A percentile compares a stretch with the other conserved stretches of the same genome.
Conservation (phyloP, 2,888 invertebrate genomes). For the Lithophane ornitopus region DNA sequence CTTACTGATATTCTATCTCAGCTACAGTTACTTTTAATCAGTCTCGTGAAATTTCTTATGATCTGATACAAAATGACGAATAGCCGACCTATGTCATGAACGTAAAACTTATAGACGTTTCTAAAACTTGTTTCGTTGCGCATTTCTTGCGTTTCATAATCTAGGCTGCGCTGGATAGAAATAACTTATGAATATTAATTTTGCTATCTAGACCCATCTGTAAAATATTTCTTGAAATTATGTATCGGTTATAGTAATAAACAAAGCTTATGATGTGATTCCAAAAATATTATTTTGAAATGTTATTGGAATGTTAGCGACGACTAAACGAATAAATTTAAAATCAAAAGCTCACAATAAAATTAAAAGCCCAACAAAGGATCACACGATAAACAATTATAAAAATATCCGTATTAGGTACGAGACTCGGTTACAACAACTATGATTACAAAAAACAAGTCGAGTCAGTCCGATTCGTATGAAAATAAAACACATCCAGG, state of each 20-base stretch:
- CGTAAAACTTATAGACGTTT: constrained; percentile 40
- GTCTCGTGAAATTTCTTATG: constrained; percentile 56
- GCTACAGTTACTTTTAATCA: constrained; percentile 63
- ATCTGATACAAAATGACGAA: constrained; percentile 60
- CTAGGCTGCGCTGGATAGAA: constrained; percentile 47
- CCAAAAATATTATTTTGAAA: constrained; percentile 43
- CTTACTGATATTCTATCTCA: constrained; percentile 64
- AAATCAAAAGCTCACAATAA: constrained; percentile 53
- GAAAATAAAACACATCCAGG: constrained; percentile 88
- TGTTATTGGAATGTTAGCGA: constrained; percentile 46
- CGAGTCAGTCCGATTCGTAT: constrained; percentile 86
- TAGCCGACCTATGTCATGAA: constrained; percentile 49
- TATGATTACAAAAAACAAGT: constrained; percentile 88
- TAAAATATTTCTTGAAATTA: constrained; percentile 54
- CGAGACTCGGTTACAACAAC: constrained; percentile 83
- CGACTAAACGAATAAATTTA: constrained; percentile 44
- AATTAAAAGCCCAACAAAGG: constrained; percentile 66
- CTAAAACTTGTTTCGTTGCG: constrained; percentile 52
- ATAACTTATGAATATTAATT: constrained; percentile 61
- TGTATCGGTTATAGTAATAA: constrained; percentile 41
- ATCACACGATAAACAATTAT: constrained; percentile 76
- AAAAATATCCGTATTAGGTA: constrained; percentile 82
- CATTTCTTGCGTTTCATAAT: constrained; percentile 60
- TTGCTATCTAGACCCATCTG: constrained; percentile 50
- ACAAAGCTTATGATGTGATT: constrained; percentile 28